A percentile compares a stretch with the other conserved stretches of the same genome.
Evolutionary conservation across 2,888 invertebrate genomes (phyloP).

Genomic region (Heliconius charithonia): DNA sequence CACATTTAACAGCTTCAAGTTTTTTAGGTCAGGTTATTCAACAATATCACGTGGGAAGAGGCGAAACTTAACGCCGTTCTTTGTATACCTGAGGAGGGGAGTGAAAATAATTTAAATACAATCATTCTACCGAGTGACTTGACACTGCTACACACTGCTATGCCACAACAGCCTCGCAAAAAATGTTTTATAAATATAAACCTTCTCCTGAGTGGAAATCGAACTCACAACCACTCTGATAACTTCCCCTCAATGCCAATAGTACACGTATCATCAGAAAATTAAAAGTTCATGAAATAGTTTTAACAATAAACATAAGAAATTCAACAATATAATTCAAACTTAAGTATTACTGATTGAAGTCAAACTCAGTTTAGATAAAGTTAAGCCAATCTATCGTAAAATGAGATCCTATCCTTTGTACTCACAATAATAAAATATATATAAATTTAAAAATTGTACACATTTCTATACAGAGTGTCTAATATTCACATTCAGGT

Average conservation of each 20-base stretch:
- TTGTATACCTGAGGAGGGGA: too few relatives aligned
- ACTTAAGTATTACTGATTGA: too few relatives aligned
- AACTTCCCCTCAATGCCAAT: background rate
- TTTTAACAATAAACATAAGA: background rate
- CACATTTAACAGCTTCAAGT: too few relatives aligned
- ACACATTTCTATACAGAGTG: background rate
- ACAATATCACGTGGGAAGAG: too few relatives aligned
- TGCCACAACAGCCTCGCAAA: too few relatives aligned
- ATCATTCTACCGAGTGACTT: too few relatives aligned
- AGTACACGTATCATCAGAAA: background rate
- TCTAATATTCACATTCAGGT: background rate
- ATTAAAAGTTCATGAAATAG: background rate
- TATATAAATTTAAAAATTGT: background rate
- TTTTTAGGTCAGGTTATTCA: too few relatives aligned
- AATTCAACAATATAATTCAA: background rate
- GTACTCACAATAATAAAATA: background rate
- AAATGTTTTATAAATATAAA: background rate
- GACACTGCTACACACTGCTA: too few relatives aligned
- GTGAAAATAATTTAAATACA: too few relatives aligned
- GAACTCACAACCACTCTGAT: background rate
- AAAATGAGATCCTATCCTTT: background rate
- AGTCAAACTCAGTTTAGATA: background rate
- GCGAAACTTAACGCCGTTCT: too few relatives aligned
- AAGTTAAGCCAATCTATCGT: background rate
- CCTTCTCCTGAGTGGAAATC: background rate